Evolutionary conservation across 2,113 vertebrate species (phyloP).

Genomic region (Hylia prasina): DNA sequence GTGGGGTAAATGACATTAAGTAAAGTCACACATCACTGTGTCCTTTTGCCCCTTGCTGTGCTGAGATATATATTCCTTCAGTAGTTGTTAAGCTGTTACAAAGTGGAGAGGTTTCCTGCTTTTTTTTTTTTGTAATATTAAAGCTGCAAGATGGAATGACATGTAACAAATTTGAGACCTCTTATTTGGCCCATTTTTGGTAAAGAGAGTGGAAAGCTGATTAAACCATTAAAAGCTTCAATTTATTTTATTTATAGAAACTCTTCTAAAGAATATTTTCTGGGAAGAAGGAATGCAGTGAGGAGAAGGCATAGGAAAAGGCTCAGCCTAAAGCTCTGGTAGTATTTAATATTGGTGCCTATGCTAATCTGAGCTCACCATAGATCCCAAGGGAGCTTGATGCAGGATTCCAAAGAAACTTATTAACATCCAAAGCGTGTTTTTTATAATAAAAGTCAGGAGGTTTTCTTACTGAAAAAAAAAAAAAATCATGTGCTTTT

Average conservation of each 20-base stretch:
- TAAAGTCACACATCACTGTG: neutral
- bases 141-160: neutral
- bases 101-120: neutral
- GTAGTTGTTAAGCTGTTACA: neutral
- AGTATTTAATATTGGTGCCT: conserved; percentile 58
- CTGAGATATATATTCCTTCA: neutral
- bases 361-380: conserved; percentile 48
- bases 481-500: neutral
- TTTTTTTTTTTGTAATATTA: neutral
- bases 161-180: neutral
- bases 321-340: conserved; percentile 24
- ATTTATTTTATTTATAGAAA: conserved; percentile 36
- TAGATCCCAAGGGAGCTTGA: conserved; percentile 44
- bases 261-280: conserved; percentile 26
- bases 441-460: conserved; percentile 38
- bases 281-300: neutral
- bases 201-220: neutral
- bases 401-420: conserved; percentile 28
- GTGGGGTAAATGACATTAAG: neutral
- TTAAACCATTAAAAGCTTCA: neutral
- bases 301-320: conserved; percentile 18
- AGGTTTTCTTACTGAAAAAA: neutral
- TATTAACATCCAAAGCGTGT: neutral
- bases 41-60: neutral
- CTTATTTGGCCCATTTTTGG: neutral